Base-by-base conservation (phyloP, 92 coral and sea anemone species). In the Umimayanthus chanpuru region DNA sequence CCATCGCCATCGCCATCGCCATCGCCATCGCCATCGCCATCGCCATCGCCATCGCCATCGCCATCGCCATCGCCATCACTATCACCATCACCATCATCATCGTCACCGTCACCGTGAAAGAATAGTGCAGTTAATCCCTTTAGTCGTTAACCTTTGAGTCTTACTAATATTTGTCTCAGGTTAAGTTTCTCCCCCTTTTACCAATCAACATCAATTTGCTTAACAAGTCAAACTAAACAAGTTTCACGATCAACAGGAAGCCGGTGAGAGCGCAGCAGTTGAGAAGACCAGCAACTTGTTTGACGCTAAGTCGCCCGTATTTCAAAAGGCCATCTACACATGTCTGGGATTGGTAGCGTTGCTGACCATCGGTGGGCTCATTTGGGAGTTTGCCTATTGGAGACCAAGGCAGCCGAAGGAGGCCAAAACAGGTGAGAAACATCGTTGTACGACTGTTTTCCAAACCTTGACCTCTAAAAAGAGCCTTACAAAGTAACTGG, bases 311-410 rank as follows among this genome's bases (percentile, higher is more conserved):
- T 97, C 99, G n/a, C 99, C 99, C 4, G 93, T 97, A 84, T 97
- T 97, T 79, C 92, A 86, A 79, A 89, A 86, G 56, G 99, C 99
- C 15, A 97, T 97, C 86, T 97, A 89, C 92, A 85, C 95, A 10
- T 97, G 98, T 82, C 89, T 97, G 32, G 99, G 99, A 30, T 85
- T 97, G 87, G 99, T 97, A 50, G 97, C 91, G 40, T 89, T 91
- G n/a, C 91, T 97, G 93, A 97, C 98, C 61, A 89, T 94, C 76
- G 88, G 98, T 81, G 99, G 99, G 73, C 96, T 97, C 85, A 94
- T 95, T 76, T 97, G 98, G 98, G 99, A 97, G 81, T 97, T 95
- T 79, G 97, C 96, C 5, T 97, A 95, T 95, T 97, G 98, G 98
- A 95, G 98, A 87, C 99, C 99, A 76, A 92, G 97, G 86, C 98